These are phyloP conservation scores for Casuarius casuarius DNA, from an alignment of 2,113 vertebrate species.

Conservation along the genomic window DNA sequence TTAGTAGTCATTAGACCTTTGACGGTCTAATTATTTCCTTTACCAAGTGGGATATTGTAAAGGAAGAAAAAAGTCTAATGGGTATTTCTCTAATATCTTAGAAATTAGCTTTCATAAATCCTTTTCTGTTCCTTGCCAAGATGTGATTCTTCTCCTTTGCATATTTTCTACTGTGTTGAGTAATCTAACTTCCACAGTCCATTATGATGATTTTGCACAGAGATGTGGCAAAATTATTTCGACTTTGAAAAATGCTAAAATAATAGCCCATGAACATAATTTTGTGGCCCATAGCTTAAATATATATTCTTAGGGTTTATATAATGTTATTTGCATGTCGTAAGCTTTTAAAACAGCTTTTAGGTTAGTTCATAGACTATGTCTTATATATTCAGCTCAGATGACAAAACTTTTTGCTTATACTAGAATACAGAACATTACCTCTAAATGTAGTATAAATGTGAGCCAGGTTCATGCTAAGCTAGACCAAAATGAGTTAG, in stretches of 20 bases:
- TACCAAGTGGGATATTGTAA: background rate
- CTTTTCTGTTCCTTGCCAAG: background rate
- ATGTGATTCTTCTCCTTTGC: background rate
- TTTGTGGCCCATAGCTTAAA: background rate
- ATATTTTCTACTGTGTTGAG: background rate
- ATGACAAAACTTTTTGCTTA: background rate
- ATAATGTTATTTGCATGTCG: background rate
- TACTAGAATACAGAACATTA: background rate
- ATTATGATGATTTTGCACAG: background rate
- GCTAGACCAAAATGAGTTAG: background rate
- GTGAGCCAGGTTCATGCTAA: background rate
- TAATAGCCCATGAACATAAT: background rate
- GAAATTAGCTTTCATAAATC: background rate
- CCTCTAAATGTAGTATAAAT: background rate
- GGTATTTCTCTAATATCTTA: background rate
- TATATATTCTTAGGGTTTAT: background rate
- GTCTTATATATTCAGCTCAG: background rate
- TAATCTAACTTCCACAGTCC: background rate
- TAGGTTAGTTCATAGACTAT: background rate
- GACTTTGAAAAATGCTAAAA: background rate
- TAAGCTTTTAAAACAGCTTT: background rate
- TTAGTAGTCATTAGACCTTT: background rate
- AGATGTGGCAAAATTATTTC: background rate
- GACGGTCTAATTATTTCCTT: background rate
- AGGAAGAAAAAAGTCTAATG: background rate